These are phyloP conservation scores for Gryllus bimaculatus DNA, from an alignment of 1,140 invertebrate genomes.

Conservation along the genomic window DNA sequence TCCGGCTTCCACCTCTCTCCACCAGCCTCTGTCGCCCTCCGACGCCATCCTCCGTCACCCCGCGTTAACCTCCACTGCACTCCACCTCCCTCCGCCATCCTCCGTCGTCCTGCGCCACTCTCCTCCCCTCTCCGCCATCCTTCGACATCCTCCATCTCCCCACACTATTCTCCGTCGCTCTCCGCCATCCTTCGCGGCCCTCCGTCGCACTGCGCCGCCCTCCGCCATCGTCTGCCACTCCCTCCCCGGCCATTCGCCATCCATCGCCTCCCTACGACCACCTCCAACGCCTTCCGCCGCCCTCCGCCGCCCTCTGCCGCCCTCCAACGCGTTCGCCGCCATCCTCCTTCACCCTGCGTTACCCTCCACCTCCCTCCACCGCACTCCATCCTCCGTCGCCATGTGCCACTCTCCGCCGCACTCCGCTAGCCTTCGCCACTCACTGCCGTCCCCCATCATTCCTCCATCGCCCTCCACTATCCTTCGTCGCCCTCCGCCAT, in stretches of 20 bases:
- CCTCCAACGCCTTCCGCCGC: not conserved
- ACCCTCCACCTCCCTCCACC: not conserved
- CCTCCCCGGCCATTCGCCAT: not conserved
- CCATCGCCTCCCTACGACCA: not conserved
- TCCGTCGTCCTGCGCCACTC: not conserved
- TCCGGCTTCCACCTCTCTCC: not conserved
- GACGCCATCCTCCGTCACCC: not conserved
- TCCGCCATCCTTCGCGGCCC: not conserved
- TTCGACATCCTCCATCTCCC: not conserved
- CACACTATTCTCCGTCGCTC: not conserved
- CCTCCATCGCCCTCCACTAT: not conserved
- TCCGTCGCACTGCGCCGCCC: not conserved
- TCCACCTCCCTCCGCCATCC: not conserved
- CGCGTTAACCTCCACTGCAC: not conserved
- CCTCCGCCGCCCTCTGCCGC: not conserved
- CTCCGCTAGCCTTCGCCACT: not conserved
- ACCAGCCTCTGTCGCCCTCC: not conserved
- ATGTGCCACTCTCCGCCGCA: not conserved
- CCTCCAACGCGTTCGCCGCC: not conserved
- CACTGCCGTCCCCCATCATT: not conserved
- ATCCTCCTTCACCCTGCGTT: not conserved
- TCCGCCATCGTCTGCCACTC: not conserved
- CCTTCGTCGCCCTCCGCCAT: not conserved
- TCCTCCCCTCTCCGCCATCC: not conserved
- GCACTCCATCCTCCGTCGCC: not conserved